Evolutionary conservation across 2,113 vertebrate genomes (phyloP).

Genomic region (Lycocorax pyrrhopterus): DNA sequence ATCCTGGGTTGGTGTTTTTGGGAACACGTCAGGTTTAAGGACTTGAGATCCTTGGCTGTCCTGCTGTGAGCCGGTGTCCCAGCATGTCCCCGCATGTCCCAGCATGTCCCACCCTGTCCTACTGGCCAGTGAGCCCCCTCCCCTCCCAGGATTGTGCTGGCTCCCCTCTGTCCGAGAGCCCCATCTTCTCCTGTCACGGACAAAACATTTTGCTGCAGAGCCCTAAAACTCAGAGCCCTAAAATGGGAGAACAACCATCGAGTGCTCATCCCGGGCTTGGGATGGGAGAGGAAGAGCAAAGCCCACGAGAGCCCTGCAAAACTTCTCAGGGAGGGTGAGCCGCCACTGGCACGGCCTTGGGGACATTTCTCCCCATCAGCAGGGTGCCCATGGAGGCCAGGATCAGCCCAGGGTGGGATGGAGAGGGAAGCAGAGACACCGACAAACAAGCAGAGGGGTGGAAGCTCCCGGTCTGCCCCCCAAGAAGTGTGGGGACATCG

Average conservation of each 20-base stretch:
- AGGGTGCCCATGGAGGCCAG: background rate
- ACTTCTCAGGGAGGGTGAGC: background rate
- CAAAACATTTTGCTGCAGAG: background rate
- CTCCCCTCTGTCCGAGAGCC: background rate
- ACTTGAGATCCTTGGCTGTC: fast-evolving
- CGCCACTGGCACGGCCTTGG: background rate
- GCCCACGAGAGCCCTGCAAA: fast-evolving
- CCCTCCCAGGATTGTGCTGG: fast-evolving
- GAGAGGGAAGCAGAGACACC: background rate
- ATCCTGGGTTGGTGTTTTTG: background rate
- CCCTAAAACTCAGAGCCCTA: background rate
- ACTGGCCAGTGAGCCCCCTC: fast-evolving
- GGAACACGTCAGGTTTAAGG: fast-evolving
- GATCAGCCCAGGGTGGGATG: fast-evolving
- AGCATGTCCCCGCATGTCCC: fast-evolving
- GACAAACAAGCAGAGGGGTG: fast-evolving
- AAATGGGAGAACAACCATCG: background rate
- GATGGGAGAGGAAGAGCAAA: background rate
- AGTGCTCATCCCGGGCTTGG: fast-evolving
- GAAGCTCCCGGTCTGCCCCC: fast-evolving
- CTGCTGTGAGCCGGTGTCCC: fast-evolving
- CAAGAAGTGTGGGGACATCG: fast-evolving
- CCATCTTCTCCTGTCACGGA: background rate
- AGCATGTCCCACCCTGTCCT: fast-evolving
- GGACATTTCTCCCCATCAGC: background rate